Evolutionary conservation across 2,888 invertebrate species (phyloP).

Genomic region (Hydraecia micacea): DNA sequence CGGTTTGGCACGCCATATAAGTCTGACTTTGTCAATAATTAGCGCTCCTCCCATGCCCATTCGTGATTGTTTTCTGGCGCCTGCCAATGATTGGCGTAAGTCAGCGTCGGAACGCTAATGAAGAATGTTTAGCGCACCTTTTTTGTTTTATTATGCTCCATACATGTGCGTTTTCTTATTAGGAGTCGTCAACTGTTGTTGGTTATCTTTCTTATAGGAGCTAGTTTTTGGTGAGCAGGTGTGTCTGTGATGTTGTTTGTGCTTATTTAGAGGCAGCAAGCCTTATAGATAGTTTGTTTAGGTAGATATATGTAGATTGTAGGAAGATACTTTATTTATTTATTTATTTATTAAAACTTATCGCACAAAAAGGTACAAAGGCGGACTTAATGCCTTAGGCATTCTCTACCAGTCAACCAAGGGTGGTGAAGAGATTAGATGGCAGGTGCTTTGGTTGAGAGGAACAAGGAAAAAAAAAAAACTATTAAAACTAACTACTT

Average conservation of each 20-base stretch:
- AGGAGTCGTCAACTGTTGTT: slow-evolving; percentile 58
- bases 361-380: too few species aligned
- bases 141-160: slow-evolving; percentile 70
- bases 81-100: slow-evolving; percentile 74
- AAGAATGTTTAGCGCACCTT: slow-evolving; percentile 79
- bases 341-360: too few species aligned
- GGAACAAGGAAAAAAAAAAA: too few species aligned
- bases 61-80: slow-evolving; percentile 71
- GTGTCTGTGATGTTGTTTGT: slow-evolving; percentile 53
- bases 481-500: too few species aligned
- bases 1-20: slow-evolving; percentile 68
- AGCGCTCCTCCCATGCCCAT: slow-evolving; percentile 80
- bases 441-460: too few species aligned
- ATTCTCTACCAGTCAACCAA: too few species aligned
- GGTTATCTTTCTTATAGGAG: slow-evolving; percentile 57
- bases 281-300: slow-evolving; percentile 14
- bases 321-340: too few species aligned
- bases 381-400: too few species aligned
- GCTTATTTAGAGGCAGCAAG: slow-evolving; percentile 31
- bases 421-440: too few species aligned
- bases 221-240: slow-evolving; percentile 60
- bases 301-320: not conserved
- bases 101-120: slow-evolving; percentile 72
- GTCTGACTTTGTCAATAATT: slow-evolving; percentile 68
- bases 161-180: slow-evolving; percentile 65